These are phyloP conservation scores for Anguilla pacifica DNA, from an alignment of 2,797 vertebrate genomes.

Conservation along the genomic window DNA sequence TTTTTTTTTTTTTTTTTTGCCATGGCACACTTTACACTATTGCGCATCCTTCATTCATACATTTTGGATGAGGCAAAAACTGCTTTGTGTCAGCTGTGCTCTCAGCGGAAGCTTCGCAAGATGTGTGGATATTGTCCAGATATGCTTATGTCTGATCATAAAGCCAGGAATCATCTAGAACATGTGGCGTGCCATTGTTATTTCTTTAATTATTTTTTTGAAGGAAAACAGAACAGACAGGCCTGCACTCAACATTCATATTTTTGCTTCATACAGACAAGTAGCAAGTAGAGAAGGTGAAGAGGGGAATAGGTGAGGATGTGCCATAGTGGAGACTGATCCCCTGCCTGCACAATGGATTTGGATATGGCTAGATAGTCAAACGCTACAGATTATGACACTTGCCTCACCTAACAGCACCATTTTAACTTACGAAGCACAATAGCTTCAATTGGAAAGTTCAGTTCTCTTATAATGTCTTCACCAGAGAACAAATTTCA, in stretches of 20 bases:
- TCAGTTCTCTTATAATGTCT: background rate
- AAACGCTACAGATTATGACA: too few species aligned
- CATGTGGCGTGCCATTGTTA: background rate
- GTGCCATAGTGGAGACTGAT: too few species aligned
- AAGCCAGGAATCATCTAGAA: background rate
- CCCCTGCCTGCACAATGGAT: too few species aligned
- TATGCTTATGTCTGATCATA: background rate
- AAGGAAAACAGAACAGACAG: background rate
- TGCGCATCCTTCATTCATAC: background rate
- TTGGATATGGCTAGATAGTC: too few species aligned
- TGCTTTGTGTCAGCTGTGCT: background rate
- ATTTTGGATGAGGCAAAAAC: background rate
- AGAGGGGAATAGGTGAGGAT: background rate
- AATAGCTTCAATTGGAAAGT: background rate
- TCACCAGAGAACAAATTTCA: background rate
- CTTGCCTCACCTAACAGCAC: too few species aligned
- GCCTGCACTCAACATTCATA: background rate
- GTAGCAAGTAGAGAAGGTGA: too few species aligned
- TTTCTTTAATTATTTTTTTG: background rate
- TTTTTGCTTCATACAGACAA: background rate
- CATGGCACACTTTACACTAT: background rate
- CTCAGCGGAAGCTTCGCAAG: background rate
- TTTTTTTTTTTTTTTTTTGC: background rate
- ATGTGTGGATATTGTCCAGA: background rate
- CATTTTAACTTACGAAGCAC: background rate